phyloP scores from a whole-genome alignment of 2,888 invertebrate genomes.

The Scotopteryx bipunctaria region DNA sequence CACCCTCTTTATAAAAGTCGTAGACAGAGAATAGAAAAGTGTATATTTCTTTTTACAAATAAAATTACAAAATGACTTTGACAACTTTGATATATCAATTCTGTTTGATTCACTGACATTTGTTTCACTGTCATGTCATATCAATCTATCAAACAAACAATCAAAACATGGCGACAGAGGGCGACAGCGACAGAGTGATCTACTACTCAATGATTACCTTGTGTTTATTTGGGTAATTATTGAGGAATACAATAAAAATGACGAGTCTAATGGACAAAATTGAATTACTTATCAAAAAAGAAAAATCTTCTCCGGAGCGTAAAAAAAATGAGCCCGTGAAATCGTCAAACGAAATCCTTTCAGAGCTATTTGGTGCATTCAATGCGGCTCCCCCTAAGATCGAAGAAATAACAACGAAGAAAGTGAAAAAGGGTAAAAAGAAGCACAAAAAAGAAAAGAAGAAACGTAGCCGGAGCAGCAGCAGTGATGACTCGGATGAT shows the following conservation, averaged over 20 bases:
- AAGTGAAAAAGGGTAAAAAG: constrained; percentile 82
- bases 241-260: constrained; percentile 42
- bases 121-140: too few species aligned
- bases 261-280: constrained; percentile 74
- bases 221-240: constrained; percentile 5
- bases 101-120: too few species aligned
- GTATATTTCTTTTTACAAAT: too few species aligned
- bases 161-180: constrained; percentile 9
- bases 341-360: constrained; percentile 91
- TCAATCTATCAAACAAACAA: background rate
- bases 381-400: constrained; percentile 88
- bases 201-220: too few species aligned
- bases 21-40: too few species aligned
- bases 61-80: constrained; percentile 2
- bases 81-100: background rate
- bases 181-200: too few species aligned
- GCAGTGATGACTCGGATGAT: constrained; percentile 64
- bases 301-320: constrained; percentile 73
- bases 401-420: constrained; percentile 64
- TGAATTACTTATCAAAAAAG: constrained; percentile 72
- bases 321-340: constrained; percentile 80
- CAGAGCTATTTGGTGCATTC: constrained; percentile 91
- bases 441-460: constrained; percentile 86
- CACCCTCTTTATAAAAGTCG: too few species aligned
- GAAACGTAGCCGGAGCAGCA: constrained; percentile 72